These are phyloP conservation scores for Aldabrachelys gigantea DNA, from an alignment of 2,113 vertebrate genomes.

Conservation along the genomic window DNA sequence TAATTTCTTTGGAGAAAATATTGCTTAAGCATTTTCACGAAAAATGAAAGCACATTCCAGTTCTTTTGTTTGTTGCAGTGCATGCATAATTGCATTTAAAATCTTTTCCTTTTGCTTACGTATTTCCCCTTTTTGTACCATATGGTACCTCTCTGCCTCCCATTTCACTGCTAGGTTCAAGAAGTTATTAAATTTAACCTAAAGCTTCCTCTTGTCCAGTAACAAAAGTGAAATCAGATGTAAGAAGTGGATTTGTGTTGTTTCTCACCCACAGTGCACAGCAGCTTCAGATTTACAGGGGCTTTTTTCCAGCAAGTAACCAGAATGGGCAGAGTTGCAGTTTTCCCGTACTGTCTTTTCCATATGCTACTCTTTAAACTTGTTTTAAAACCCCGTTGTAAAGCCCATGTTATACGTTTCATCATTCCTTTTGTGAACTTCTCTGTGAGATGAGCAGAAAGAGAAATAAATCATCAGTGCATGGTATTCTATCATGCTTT, in stretches of 20 bases:
- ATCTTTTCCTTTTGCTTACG: fast-evolving
- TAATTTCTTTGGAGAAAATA: not conserved
- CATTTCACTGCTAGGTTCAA: not conserved
- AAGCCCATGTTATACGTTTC: not conserved
- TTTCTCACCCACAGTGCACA: not conserved
- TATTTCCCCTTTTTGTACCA: fast-evolving
- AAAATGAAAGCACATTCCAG: not conserved
- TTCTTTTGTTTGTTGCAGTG: not conserved
- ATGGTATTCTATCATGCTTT: not conserved
- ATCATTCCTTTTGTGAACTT: not conserved
- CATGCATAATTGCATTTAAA: not conserved
- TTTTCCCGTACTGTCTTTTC: not conserved
- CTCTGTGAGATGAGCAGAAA: not conserved
- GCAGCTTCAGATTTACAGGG: not conserved
- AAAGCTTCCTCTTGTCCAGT: not conserved
- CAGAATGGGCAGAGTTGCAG: not conserved
- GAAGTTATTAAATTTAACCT: not conserved
- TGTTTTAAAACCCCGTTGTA: not conserved
- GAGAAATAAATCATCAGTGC: not conserved
- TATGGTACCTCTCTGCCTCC: not conserved
- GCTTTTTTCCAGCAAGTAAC: not conserved
- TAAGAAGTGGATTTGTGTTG: not conserved
- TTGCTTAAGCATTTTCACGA: not conserved
- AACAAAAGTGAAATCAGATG: not conserved
- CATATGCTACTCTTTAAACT: not conserved